Evolutionary conservation across 1,140 invertebrate genomes (phyloP).

Genomic region (Andrena cerasifolii): DNA sequence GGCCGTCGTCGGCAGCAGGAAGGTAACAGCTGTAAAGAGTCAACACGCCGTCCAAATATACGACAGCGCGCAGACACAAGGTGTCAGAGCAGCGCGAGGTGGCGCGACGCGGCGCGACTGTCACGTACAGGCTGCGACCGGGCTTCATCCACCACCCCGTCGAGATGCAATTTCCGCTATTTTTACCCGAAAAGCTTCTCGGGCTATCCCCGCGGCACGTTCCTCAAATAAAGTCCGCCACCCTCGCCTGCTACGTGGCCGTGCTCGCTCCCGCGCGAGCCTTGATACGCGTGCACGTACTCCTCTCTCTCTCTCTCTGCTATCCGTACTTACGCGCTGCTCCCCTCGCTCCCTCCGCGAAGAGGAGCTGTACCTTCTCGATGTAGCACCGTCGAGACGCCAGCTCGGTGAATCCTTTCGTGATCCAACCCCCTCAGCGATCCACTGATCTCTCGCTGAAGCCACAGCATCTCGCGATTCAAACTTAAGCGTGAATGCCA

Average conservation of each 20-base stretch:
- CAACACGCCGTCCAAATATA: constrained; percentile 77
- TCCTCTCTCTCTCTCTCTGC: too few relatives aligned
- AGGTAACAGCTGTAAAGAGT: constrained; percentile 79
- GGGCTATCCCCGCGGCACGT: constrained; percentile 78
- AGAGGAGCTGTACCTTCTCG: constrained; percentile 1
- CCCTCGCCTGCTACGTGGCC: constrained; percentile 30
- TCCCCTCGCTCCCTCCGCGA: constrained; percentile 9
- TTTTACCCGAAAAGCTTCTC: constrained; percentile 81
- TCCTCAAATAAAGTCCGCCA: constrained; percentile 77
- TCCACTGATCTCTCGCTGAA: constrained; percentile 22
- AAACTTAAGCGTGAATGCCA: too few relatives aligned
- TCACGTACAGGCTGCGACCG: constrained; percentile 78
- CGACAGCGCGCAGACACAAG: constrained; percentile 75
- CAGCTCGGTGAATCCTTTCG: constrained; percentile 19
- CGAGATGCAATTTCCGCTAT: constrained; percentile 81
- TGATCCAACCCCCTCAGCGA: neutral
- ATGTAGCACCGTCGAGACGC: neutral
- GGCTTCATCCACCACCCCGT: constrained; percentile 72
- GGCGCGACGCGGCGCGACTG: constrained; percentile 69
- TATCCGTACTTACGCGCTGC: too few relatives aligned
- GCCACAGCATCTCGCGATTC: too few relatives aligned
- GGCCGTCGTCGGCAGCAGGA: constrained; percentile 53
- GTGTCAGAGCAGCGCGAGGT: constrained; percentile 68
- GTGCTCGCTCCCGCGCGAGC: constrained; percentile 6
- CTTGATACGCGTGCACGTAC: too few relatives aligned